Percentiles rank a stretch among this genome's conserved stretches.
Evolutionary conservation across 2,113 vertebrate genomes (phyloP).

Genomic region (Laticauda colubrina): DNA sequence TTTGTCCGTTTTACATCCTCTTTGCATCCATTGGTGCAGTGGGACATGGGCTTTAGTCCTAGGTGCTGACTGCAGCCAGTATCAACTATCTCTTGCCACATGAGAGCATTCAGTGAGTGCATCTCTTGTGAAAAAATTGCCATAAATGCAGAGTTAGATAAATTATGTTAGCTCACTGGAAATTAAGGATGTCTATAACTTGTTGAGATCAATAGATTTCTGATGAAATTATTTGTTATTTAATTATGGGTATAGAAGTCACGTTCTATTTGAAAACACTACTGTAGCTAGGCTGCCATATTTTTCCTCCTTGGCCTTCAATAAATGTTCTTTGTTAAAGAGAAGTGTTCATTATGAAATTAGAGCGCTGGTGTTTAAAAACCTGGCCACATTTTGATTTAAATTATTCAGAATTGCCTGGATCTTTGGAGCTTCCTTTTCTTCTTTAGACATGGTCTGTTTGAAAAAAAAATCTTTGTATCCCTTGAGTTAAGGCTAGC

Average conservation of each 20-base stretch:
- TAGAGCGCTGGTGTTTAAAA: slow-evolving; percentile 40
- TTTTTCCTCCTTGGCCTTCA: slow-evolving; percentile 48
- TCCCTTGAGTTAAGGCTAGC: slow-evolving; percentile 46
- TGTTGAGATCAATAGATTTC: background rate
- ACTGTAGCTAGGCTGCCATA: slow-evolving; percentile 41
- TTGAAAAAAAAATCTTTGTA: slow-evolving; percentile 22
- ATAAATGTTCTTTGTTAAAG: slow-evolving; percentile 34
- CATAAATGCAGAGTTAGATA: background rate
- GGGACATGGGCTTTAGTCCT: background rate
- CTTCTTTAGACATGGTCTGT: background rate
- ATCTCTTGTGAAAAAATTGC: background rate
- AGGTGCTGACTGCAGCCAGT: background rate
- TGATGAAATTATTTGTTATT: background rate
- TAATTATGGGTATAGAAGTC: slow-evolving; percentile 38
- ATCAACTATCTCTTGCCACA: background rate
- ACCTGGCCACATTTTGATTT: slow-evolving; percentile 47
- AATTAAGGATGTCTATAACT: background rate
- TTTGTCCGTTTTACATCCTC: too few relatives aligned
- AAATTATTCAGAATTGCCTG: slow-evolving; percentile 57
- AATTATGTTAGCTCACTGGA: background rate
- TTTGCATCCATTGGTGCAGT: too few relatives aligned
- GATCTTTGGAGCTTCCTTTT: background rate
- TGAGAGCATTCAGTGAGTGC: background rate
- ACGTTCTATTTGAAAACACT: slow-evolving; percentile 38
- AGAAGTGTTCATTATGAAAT: slow-evolving; percentile 43